Conservation (phyloP, 2,888 invertebrate genomes). For the Chrysodeixis includens region DNA sequence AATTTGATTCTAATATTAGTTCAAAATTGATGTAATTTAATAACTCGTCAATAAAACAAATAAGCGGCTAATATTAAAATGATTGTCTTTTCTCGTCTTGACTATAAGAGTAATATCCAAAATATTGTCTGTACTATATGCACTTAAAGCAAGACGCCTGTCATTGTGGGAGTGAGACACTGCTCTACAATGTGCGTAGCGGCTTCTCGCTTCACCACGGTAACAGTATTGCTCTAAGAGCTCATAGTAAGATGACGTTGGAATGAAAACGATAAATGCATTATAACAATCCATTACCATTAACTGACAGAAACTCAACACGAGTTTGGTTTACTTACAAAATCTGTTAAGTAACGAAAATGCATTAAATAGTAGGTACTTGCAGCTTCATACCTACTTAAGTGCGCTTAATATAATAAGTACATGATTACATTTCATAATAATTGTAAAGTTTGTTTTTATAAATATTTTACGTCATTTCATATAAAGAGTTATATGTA, state of each 20-base stretch:
- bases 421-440: constrained; percentile 30
- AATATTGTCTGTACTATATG: no score
- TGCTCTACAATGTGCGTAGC: no score
- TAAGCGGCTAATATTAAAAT: constrained; percentile 2
- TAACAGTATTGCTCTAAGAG: no score
- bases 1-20: constrained; percentile 1
- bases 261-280: background rate
- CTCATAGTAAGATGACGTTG: background rate
- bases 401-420: constrained; percentile 20
- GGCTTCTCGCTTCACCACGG: no score
- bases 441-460: constrained; percentile 31
- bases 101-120: background rate
- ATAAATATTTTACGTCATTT: constrained; percentile 30
- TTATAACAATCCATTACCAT: constrained; percentile 10
- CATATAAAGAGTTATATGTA: constrained; percentile 51
- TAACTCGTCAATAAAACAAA: background rate
- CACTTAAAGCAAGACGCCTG: no score
- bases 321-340: constrained; percentile 17
- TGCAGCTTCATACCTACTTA: constrained; percentile 5
- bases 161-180: no score
- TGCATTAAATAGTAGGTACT: constrained; percentile 19
- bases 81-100: background rate
- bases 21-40: background rate
- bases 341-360: constrained; percentile 18
- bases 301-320: constrained; percentile 29